A percentile compares a stretch with the other conserved stretches of the same genome.
phyloP scores from a whole-genome alignment of 1,140 invertebrate species.

The Ceratoteleas bidentatus region DNA sequence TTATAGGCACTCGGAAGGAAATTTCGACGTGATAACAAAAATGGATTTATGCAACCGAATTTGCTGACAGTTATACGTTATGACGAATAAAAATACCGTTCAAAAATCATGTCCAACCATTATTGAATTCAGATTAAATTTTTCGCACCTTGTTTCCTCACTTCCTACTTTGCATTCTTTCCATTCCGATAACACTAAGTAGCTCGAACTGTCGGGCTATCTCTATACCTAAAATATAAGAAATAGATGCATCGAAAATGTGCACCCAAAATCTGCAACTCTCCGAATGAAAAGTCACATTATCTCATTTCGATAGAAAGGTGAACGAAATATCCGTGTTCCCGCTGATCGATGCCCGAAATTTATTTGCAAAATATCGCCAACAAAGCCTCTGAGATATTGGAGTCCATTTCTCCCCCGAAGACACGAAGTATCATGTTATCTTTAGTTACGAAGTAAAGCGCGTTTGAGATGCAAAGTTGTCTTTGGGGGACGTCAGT shows the following conservation, averaged over 20 bases:
- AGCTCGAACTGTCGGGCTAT: no score
- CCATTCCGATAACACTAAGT: no score
- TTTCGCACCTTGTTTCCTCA: no score
- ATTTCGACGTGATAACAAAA: conserved; percentile 64
- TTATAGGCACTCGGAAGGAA: conserved; percentile 57
- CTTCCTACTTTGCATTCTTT: no score
- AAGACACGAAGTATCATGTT: conserved; percentile 77
- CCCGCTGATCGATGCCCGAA: conserved; percentile 7
- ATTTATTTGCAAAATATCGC: conserved; percentile 34
- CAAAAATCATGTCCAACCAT: conserved; percentile 1
- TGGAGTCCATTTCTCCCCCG: conserved; percentile 66
- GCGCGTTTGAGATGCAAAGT: conserved; percentile 77
- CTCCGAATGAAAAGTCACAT: no score
- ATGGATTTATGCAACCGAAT: conserved; percentile 60
- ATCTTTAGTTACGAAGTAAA: conserved; percentile 78
- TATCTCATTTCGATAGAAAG: no score
- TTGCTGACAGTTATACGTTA: conserved; percentile 50
- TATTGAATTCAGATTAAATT: background rate
- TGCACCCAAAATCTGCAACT: no score
- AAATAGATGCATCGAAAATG: no score
- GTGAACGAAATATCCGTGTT: background rate
- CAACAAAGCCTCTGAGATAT: conserved; percentile 37
- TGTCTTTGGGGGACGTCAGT: conserved; percentile 80
- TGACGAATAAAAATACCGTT: conserved; percentile 32
- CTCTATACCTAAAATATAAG: no score